phyloP scores from a whole-genome alignment of 2,888 invertebrate genomes.

The Heliconius cydno region DNA sequence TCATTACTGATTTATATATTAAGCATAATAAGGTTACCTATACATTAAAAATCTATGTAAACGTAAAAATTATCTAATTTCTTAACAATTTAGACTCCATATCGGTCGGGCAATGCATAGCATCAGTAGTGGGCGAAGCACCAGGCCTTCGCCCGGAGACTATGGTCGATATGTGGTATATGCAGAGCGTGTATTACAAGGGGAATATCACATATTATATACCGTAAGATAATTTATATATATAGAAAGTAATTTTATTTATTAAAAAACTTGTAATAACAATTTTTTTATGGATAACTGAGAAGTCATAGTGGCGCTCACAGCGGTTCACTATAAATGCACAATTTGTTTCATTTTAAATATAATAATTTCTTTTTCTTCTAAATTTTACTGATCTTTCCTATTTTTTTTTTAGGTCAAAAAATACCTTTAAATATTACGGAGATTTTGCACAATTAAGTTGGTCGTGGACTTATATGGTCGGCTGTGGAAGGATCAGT shows the following conservation, averaged over 20 bases:
- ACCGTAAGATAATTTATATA: slow-evolving; percentile 56
- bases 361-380: no score
- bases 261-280: no score
- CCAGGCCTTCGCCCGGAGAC: slow-evolving; percentile 74
- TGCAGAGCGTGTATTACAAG: slow-evolving; percentile 68
- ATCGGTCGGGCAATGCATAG: slow-evolving; percentile 72
- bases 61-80: background rate
- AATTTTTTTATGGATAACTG: no score
- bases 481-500: slow-evolving; percentile 73
- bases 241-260: no score
- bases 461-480: slow-evolving; percentile 72
- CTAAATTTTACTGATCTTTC: background rate
- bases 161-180: slow-evolving; percentile 75
- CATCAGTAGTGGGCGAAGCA: slow-evolving; percentile 77
- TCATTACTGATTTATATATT: background rate
- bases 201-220: slow-evolving; percentile 62
- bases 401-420: slow-evolving; percentile 30
- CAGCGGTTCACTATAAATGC: no score
- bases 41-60: background rate
- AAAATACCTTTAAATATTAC: slow-evolving; percentile 33
- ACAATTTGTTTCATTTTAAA: no score
- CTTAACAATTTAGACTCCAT: slow-evolving; percentile 61
- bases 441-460: slow-evolving; percentile 74
- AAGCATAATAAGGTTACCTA: background rate
- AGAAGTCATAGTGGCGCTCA: no score